A percentile compares a stretch with the other conserved stretches of the same genome.
These are phyloP conservation scores for Drosophila ercepeae DNA, from an alignment of 1,140 invertebrate species.

Conservation along the genomic window DNA sequence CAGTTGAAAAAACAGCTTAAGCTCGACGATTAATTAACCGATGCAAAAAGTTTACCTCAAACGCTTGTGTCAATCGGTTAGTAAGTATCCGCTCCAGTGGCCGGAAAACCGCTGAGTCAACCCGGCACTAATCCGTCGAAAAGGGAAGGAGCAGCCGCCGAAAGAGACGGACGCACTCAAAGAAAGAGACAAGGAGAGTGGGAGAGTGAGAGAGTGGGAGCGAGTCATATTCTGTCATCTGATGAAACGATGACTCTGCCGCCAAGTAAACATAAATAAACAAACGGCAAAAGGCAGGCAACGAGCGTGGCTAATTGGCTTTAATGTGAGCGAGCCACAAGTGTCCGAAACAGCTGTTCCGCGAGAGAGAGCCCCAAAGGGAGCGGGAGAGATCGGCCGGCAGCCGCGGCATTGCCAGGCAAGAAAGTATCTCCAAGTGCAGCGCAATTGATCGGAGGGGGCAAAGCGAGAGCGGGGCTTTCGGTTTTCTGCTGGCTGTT, in stretches of 20 bases:
- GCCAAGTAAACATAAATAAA: constrained; percentile 55
- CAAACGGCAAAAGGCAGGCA: constrained; percentile 24
- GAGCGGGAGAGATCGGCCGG: constrained; percentile 29
- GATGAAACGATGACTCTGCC: constrained; percentile 28
- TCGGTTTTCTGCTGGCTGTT: constrained; percentile 20
- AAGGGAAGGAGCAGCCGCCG: constrained; percentile 4
- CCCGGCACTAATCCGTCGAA: constrained; percentile 13
- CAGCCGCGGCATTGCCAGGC: constrained; percentile 39
- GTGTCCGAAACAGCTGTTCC: constrained; percentile 52
- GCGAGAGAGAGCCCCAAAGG: background rate
- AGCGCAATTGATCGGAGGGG: constrained; percentile 63
- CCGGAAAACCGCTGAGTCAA: constrained; percentile 51
- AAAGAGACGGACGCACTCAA: constrained; percentile 14
- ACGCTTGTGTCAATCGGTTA: background rate
- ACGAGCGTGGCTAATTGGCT: constrained; percentile 58
- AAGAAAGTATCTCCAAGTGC: constrained; percentile 64
- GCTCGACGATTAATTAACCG: background rate
- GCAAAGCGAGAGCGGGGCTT: constrained; percentile 11
- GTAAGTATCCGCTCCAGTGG: background rate
- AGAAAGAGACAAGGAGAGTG: no score
- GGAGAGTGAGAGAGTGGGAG: background rate
- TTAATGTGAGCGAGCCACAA: constrained; percentile 47
- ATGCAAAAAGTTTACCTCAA: background rate
- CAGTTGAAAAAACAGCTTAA: no score
- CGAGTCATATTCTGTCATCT: constrained; percentile 34